A percentile compares a stretch with the other conserved stretches of the same genome.
phyloP scores from a whole-genome alignment of 2,888 invertebrate genomes.

The Epistrophe grossulariae region DNA sequence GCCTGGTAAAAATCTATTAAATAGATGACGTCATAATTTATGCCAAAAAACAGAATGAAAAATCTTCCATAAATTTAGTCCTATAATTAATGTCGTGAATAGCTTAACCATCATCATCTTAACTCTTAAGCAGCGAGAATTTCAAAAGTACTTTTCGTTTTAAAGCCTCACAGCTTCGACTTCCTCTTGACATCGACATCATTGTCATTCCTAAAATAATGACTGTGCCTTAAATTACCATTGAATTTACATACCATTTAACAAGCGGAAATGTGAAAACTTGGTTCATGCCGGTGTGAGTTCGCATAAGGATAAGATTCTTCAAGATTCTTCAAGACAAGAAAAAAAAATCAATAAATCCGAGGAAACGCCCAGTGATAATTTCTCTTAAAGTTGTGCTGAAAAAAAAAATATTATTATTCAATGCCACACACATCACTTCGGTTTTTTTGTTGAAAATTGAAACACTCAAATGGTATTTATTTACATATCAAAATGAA shows the following conservation, averaged over 20 bases:
- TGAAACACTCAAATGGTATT: slow-evolving; percentile 42
- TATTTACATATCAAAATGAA: slow-evolving; percentile 12
- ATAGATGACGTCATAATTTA: slow-evolving; percentile 15
- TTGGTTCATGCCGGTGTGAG: not conserved
- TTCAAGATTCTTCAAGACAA: not conserved
- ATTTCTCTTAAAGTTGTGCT: slow-evolving; percentile 1
- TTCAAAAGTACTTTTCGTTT: not conserved
- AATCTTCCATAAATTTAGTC: slow-evolving; percentile 2
- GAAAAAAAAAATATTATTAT: not conserved
- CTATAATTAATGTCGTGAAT: slow-evolving; percentile 22
- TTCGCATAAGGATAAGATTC: not conserved
- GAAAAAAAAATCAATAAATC: slow-evolving; percentile 2
- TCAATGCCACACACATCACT: slow-evolving; percentile 29
- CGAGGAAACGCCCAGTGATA: slow-evolving; percentile 4
- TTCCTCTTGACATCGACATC: not conserved
- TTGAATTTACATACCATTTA: slow-evolving; percentile 70
- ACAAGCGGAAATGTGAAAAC: slow-evolving; percentile 27
- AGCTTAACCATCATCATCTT: slow-evolving; percentile 16
- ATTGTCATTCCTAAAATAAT: slow-evolving; percentile 5
- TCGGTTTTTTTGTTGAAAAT: not conserved
- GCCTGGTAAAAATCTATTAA: not conserved
- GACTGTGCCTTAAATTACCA: slow-evolving; percentile 55
- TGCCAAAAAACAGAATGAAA: not conserved
- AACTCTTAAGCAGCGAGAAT: slow-evolving; percentile 1
- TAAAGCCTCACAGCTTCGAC: not conserved